Base-by-base conservation (phyloP, 2,113 vertebrate species). In the Phasianus colchicus region DNA sequence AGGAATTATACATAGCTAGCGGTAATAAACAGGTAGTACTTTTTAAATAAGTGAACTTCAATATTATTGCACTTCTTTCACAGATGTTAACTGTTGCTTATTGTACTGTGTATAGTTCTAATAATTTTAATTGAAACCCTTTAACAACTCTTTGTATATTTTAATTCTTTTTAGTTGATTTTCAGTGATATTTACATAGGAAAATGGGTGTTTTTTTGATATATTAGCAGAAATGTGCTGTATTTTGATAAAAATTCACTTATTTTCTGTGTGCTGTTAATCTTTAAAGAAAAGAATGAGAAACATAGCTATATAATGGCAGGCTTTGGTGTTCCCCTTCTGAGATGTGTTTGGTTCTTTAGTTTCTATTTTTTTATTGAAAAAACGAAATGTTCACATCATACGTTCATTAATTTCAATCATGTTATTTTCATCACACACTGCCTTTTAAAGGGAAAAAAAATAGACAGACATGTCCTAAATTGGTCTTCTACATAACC, bases 141-240 rank as follows among this genome's bases (percentile, higher is more conserved):
- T 98, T 98, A 98, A 96, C 96, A 98, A 97, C 97, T 98, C 98
- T 97, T 98, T 98, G 96, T 98, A 98, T 97, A 98, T 97, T 98
- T 97, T 97, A 97, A 97, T 96, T 97, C 92, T 97, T 97, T 98
- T 98, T 97, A 97, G 97, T 97, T 97, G 88, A 95, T 97, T 97
- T 98, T 97, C 93, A 91, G 93, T 98, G 97, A 96, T 97, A 97
- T 97, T 98, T 97, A 96, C 97, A 97, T 98, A 98, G 97, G 79
- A 98, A 97, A 97, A 48, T 48, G 38, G 45, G 45, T 47, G 10
- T 13, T 54, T 54, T 14, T 54, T 97, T 97, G 82, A 96, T 97
- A 97, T 97, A 96, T 97, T 97, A 97, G 96, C 96, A 97, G 94
- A 98, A 97, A 97, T 95, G 93, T 98, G 97, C 92, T 97, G 97